Evolutionary conservation across 92 coral and sea anemone species (phyloP).

Genomic region (Palythoa caribaeorum): DNA sequence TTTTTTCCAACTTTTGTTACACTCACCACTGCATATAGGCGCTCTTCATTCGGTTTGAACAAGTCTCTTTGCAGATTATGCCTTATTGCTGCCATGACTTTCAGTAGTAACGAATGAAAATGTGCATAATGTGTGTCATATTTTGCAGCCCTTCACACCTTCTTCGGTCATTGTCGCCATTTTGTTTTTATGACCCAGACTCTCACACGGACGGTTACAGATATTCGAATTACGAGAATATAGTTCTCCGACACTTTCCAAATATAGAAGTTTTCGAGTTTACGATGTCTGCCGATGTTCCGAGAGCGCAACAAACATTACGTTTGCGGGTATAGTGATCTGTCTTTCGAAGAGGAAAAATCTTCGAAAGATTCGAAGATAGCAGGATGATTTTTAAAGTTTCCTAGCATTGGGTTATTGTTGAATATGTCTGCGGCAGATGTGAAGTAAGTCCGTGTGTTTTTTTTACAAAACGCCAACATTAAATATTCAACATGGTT

Average conservation of each 20-base stretch:
- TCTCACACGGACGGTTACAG: constrained; percentile 6
- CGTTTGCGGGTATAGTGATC: constrained; percentile 13
- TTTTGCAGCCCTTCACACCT: background rate
- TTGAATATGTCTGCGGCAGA: constrained; percentile 64
- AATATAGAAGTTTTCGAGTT: constrained; percentile 22
- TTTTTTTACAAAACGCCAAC: constrained; percentile 2
- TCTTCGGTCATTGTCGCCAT: constrained; percentile 45
- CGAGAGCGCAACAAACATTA: constrained; percentile 21
- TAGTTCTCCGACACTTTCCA: constrained; percentile 12
- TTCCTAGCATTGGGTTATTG: constrained; percentile 58
- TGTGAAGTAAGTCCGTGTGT: constrained; percentile 60
- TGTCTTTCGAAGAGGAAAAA: constrained; percentile 23
- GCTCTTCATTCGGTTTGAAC: constrained; percentile 96
- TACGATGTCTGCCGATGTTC: constrained; percentile 2
- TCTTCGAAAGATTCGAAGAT: constrained; percentile 39
- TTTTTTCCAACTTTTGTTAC: constrained; percentile 98
- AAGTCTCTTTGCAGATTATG: constrained; percentile 95
- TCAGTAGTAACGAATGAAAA: background rate
- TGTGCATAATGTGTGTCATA: background rate
- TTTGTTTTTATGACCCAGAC: constrained; percentile 34
- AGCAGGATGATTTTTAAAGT: constrained; percentile 48
- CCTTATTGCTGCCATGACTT: constrained; percentile 94
- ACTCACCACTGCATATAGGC: constrained; percentile 91
- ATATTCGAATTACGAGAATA: background rate
- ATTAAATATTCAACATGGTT: constrained; percentile 32